Evolutionary conservation across 2,113 vertebrate genomes (phyloP), one percentile per base, ranked within the genome.

Genomic region (Leucopsar rothschildi): DNA sequence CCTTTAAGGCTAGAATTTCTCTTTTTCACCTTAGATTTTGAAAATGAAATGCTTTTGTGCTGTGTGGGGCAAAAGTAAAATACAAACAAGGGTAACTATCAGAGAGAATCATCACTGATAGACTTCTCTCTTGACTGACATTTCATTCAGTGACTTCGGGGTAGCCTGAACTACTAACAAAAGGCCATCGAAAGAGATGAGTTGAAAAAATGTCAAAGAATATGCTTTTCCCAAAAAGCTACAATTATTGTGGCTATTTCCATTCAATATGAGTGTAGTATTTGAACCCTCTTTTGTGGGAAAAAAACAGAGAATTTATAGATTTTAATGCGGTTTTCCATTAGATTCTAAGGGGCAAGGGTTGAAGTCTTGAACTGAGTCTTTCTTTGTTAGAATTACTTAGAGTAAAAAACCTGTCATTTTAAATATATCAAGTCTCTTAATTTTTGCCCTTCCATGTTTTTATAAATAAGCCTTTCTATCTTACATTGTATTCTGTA

Each of bases 381-480:
- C 15, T 82, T 60, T 47, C 14, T 39, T 79, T 79, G 3, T n/a
- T 64, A 45, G 9, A 87, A 20, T 57, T 72, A 64, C 40, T 66
- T 44, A 55, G 3, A 57, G 18, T 9, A 71, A 78, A 88, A 40
- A 31, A 0, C 0, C 2, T 23, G 1, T 14, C 3, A 45, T 78
- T 90, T 82, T 56, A 76, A 50, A 33, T 73, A 6, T 16, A 39
- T n/a, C 10, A 40, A 53, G 2, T 68, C 5, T 15, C 11, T 66
- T 69, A 13, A 18, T 40, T 87, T 75, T 77, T 44, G 3, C 57
- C 9, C 3, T 63, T 59, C 17, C 50, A 5, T 23, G 5, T 53
- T 69, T 65, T 84, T 33, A 50, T 40, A 65, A 80, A 80, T 45
- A 68, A 60, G 0, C 0, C 6, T 68, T 82, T 88, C 31, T 57